Evolutionary conservation across 1,140 invertebrate genomes (phyloP).

Genomic region (Sminthurinus signatus): DNA sequence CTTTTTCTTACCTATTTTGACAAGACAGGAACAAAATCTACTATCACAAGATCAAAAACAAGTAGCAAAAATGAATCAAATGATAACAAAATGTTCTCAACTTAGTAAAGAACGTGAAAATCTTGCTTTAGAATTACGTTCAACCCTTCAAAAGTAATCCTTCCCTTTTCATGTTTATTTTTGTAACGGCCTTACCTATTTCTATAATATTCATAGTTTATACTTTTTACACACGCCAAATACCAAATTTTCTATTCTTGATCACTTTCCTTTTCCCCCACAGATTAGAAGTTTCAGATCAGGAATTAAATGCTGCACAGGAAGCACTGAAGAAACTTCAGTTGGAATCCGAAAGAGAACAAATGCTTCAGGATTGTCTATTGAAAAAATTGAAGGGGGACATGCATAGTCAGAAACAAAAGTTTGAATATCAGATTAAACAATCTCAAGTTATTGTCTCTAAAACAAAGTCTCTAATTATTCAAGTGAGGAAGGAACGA

Average conservation of each 20-base stretch:
- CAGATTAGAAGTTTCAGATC: neutral
- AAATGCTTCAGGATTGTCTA: neutral
- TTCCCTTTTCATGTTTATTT: neutral
- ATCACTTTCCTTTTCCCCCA: neutral
- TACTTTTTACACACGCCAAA: neutral
- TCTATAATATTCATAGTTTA: neutral
- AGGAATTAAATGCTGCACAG: neutral
- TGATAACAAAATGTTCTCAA: constrained; percentile 14
- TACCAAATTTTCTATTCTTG: neutral
- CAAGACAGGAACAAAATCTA: constrained; percentile 7
- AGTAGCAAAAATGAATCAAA: neutral
- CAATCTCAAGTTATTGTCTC: neutral
- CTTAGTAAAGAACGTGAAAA: constrained; percentile 12
- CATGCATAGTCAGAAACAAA: neutral
- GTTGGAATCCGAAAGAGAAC: neutral
- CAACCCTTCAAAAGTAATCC: neutral
- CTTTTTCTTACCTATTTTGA: no score
- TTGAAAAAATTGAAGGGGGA: neutral
- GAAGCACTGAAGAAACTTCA: neutral
- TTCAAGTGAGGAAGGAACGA: neutral
- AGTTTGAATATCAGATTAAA: constrained; percentile 12
- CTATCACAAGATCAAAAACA: neutral
- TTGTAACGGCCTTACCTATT: neutral
- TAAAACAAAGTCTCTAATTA: constrained; percentile 4
- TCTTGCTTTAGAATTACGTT: neutral